Evolutionary conservation across 2,113 vertebrate genomes (phyloP).

Genomic region (Actenoides lindsayi): DNA sequence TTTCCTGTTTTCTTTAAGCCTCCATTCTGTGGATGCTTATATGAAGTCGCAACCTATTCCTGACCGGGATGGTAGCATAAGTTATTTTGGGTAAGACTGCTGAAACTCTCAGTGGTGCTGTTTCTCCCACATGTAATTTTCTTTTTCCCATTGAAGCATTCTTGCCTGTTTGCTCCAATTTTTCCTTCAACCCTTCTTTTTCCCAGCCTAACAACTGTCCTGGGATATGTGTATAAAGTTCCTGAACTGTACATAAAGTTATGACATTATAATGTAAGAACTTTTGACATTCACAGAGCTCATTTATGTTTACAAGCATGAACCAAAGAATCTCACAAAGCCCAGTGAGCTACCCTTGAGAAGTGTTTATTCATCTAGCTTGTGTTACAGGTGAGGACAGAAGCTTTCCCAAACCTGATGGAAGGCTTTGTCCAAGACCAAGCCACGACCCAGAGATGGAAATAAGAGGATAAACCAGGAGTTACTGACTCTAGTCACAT

Average conservation of each 20-base stretch:
- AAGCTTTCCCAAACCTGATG: neutral
- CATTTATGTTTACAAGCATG: constrained; percentile 3
- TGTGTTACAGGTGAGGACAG: neutral
- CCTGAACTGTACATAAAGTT: neutral
- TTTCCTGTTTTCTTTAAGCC: neutral
- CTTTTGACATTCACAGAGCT: neutral
- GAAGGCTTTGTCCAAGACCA: neutral
- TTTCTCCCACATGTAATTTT: neutral
- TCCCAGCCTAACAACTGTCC: neutral
- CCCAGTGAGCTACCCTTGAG: neutral
- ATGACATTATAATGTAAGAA: neutral
- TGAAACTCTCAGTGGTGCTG: neutral
- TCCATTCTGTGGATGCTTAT: neutral
- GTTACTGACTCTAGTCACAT: neutral
- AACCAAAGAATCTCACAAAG: constrained; percentile 4
- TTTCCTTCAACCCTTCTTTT: neutral
- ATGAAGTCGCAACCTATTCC: constrained; percentile 1
- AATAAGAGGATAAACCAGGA: neutral
- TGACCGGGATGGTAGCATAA: neutral
- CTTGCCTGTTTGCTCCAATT: neutral
- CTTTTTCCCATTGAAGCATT: neutral
- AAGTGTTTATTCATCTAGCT: neutral
- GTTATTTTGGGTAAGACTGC: constrained; percentile 24
- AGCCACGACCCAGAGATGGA: neutral
- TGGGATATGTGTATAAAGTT: neutral